Percentiles rank a stretch among this genome's conserved stretches.
phyloP scores from a whole-genome alignment of 1,140 invertebrate species.

The Sarcophaga bullata region DNA sequence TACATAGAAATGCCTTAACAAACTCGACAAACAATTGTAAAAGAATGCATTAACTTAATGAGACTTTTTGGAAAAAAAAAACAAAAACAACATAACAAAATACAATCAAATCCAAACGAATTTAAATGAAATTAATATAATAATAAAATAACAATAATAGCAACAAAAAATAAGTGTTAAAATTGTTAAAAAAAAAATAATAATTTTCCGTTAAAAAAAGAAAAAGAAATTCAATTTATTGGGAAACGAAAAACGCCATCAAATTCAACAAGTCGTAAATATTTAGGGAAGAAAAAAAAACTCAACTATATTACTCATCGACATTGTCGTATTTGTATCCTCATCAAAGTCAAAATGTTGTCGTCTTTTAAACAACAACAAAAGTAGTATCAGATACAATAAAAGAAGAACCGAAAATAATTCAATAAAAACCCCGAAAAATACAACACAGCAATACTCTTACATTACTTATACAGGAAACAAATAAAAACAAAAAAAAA shows the following conservation, averaged over 20 bases:
- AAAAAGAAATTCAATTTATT: neutral
- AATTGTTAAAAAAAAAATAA: neutral
- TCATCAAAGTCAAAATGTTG: neutral
- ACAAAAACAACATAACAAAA: no score
- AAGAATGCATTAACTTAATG: no score
- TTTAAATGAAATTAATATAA: neutral
- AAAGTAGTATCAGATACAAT: neutral
- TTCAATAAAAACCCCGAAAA: neutral
- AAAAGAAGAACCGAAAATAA: neutral
- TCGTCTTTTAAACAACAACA: neutral
- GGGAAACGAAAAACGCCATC: neutral
- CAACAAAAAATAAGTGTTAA: neutral
- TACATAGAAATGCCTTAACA: no score
- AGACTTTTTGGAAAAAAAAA: no score
- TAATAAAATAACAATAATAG: neutral
- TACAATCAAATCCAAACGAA: no score
- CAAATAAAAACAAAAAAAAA: neutral
- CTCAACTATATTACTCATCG: neutral
- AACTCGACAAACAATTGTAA: no score
- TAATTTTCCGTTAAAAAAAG: neutral
- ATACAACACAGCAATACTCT: neutral
- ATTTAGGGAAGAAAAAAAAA: constrained; percentile 29
- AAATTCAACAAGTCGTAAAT: constrained; percentile 32
- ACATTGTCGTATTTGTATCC: neutral
- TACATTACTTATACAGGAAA: neutral